phyloP scores from a whole-genome alignment of 2,113 vertebrate genomes.

The Azemiops feae region DNA sequence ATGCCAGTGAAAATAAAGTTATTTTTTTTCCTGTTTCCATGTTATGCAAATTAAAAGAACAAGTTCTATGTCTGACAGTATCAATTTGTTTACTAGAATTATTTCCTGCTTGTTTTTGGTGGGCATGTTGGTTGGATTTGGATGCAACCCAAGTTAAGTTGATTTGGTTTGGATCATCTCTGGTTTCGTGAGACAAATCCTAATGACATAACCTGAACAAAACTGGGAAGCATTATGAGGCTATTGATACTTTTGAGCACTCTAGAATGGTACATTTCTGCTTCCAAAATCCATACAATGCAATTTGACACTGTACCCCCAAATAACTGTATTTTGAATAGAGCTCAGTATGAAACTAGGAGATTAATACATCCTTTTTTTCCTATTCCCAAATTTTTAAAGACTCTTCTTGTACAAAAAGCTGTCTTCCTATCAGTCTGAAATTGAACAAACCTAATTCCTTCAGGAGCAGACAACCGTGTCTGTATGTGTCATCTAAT shows the following conservation, averaged over 20 bases:
- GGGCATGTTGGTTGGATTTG: background rate
- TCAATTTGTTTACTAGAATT: background rate
- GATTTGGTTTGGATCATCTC: background rate
- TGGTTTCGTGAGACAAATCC: background rate
- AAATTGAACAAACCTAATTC: background rate
- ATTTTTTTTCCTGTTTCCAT: background rate
- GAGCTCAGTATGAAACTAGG: background rate
- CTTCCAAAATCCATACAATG: background rate
- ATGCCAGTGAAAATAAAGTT: background rate
- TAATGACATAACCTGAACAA: background rate
- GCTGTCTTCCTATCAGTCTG: background rate
- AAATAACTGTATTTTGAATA: background rate
- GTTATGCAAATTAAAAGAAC: background rate
- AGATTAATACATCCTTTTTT: background rate
- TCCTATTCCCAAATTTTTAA: background rate
- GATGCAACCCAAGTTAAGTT: background rate
- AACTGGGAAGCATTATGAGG: background rate
- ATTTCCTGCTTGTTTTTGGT: background rate
- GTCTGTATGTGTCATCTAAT: background rate
- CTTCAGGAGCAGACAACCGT: background rate
- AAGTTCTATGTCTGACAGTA: background rate
- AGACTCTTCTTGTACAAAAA: background rate
- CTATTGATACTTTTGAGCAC: background rate
- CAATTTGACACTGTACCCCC: background rate
- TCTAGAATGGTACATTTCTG: background rate